A percentile compares a stretch with the other conserved stretches of the same genome.
Conservation (phyloP, 2,888 invertebrate species). For the Diaperis boleti region DNA sequence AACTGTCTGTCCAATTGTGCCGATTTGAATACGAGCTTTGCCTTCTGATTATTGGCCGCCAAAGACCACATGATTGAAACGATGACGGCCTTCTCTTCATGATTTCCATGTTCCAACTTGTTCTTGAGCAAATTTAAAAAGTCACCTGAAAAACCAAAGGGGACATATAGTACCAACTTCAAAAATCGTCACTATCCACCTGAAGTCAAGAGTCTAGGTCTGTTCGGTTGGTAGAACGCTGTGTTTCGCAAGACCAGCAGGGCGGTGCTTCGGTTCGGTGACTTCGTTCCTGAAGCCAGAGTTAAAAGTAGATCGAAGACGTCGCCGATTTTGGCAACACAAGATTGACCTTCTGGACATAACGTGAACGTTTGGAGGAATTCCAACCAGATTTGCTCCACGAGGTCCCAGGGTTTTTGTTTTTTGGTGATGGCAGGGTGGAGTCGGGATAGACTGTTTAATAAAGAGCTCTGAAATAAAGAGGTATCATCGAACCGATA, state of each 20-base stretch:
- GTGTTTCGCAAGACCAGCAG: conserved; percentile 70
- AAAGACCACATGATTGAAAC: conserved; percentile 75
- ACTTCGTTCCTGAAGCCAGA: conserved; percentile 54
- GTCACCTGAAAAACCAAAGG: conserved; percentile 60
- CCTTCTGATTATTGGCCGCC: conserved; percentile 78
- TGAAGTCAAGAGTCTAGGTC: conserved; percentile 68
- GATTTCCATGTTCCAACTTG: conserved; percentile 65
- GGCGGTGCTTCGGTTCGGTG: conserved; percentile 61
- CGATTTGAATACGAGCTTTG: conserved; percentile 70
- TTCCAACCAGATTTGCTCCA: conserved; percentile 69
- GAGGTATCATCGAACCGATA: neutral
- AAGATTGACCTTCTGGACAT: conserved; percentile 70
- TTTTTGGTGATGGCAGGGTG: conserved; percentile 69
- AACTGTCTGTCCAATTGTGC: conserved; percentile 67
- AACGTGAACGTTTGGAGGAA: conserved; percentile 68
- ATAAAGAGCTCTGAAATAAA: conserved; percentile 66
- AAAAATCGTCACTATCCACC: conserved; percentile 52
- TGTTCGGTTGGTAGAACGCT: conserved; percentile 69
- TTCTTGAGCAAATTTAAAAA: conserved; percentile 67
- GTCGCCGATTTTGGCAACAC: conserved; percentile 66
- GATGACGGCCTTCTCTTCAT: conserved; percentile 66
- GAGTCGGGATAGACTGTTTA: conserved; percentile 66
- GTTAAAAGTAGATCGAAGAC: conserved; percentile 62
- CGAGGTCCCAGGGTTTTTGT: conserved; percentile 68
- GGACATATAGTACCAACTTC: neutral